Evolutionary conservation across 1,140 invertebrate genomes (phyloP), one percentile per base, ranked within the genome.

Genomic region (Mya arenaria): DNA sequence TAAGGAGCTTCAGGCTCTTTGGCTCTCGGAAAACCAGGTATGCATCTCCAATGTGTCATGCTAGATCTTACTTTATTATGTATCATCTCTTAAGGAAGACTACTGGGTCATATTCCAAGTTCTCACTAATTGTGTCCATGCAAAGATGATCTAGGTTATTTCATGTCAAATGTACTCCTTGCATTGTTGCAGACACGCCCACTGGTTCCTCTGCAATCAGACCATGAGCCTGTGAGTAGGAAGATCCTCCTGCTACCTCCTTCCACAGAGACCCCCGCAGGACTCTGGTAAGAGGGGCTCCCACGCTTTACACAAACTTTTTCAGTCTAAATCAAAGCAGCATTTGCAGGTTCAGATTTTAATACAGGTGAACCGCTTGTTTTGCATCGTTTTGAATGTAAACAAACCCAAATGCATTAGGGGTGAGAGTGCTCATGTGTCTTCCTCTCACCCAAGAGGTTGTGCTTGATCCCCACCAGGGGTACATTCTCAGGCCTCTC

Each of bases 221-320:
- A 99, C 91, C 95, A 96, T 83, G 95, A 97, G 91, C 94, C 94
- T 79, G 96, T 95, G 81, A 96, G 96, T 82, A 95, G 96, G 92
- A 95, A 96, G 92, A 96, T 98, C 69, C 94, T 99, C 97, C 68
- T 98, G 97, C 93, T 98, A 97, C 90, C 95, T 99, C 89, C 94
- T 99, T 75, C 98, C 98, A 19, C 97, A 98, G 88, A 83, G 88
- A 80, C 82, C 84, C 28, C 23, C 69, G 39, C 69, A 77, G 52
- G 78, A 80, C 3, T 69, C 63, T 1, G 69, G 87, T 88, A 44
- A 65, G 80, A 74, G 36, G n/a, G n/a, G n/a, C n/a, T n/a, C n/a
- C n/a, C n/a, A n/a, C n/a, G n/a, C n/a, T n/a, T n/a, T n/a, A n/a
- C n/a, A n/a, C n/a, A n/a, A n/a, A n/a, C n/a, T n/a, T n/a, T n/a